Conservation (phyloP, 1,140 invertebrate species). For the Protaetia brevitarsis region DNA sequence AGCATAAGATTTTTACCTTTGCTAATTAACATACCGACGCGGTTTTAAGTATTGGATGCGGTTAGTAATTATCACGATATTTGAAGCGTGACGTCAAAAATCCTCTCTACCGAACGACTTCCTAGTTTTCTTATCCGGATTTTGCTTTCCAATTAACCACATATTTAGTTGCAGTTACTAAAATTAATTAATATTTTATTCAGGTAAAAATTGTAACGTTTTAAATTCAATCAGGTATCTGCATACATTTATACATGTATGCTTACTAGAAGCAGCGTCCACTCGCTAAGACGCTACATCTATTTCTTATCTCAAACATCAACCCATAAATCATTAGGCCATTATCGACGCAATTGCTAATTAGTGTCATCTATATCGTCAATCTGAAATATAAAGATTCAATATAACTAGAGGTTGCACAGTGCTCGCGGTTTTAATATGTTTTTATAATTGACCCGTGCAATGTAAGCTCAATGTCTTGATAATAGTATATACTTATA, state of each 20-base stretch:
- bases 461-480: no score
- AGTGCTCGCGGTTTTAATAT: no score
- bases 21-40: neutral
- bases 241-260: no score
- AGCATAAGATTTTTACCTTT: neutral
- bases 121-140: neutral
- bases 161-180: neutral
- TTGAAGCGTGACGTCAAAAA: slow-evolving; percentile 10
- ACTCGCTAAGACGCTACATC: no score
- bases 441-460: no score
- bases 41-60: slow-evolving; percentile 2
- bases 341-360: neutral
- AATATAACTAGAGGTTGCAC: no score
- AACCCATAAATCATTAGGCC: neutral
- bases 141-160: slow-evolving; percentile 16
- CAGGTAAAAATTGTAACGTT: neutral
- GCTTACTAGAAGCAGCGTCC: no score
- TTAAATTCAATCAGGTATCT: no score
- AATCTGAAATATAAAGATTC: no score
- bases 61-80: slow-evolving; percentile 1
- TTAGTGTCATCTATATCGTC: neutral
- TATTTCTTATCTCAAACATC: neutral
- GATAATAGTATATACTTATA: no score
- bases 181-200: slow-evolving; percentile 16
- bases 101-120: neutral